phyloP scores from a whole-genome alignment of 2,888 invertebrate species.

The Caenorhabditis becei region DNA sequence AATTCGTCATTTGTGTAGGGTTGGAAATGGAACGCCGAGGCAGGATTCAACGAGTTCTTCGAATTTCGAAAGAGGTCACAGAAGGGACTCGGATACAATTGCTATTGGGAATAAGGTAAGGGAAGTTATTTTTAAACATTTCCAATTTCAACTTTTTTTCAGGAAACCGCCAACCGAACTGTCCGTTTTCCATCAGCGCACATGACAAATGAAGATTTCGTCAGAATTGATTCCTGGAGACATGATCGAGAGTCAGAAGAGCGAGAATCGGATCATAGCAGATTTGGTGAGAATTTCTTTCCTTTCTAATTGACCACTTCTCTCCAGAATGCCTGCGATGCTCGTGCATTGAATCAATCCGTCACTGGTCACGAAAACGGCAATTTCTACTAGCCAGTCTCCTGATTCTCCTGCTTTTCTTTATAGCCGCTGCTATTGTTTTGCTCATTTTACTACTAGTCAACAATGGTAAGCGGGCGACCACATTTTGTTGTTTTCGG shows the following conservation, averaged over 20 bases:
- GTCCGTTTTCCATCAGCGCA: slow-evolving; percentile 56
- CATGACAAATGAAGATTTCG: slow-evolving; percentile 52
- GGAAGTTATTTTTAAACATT: not conserved
- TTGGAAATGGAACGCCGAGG: slow-evolving; percentile 14
- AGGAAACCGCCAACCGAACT: slow-evolving; percentile 45
- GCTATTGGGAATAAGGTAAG: slow-evolving; percentile 44
- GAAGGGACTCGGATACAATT: slow-evolving; percentile 48
- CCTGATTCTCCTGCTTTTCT: slow-evolving; percentile 48
- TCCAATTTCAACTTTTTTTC: slow-evolving; percentile 1
- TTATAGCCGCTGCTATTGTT: slow-evolving; percentile 55
- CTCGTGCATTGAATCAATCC: slow-evolving; percentile 35
- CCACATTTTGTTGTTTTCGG: slow-evolving; percentile 2
- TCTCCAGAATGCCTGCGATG: slow-evolving; percentile 39
- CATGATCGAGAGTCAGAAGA: slow-evolving; percentile 44
- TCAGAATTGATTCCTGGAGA: slow-evolving; percentile 53
- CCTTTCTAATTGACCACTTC: not conserved
- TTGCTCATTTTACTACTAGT: slow-evolving; percentile 51
- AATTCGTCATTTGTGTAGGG: not conserved
- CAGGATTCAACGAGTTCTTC: slow-evolving; percentile 19
- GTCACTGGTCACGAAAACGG: slow-evolving; percentile 49
- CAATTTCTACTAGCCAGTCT: slow-evolving; percentile 41
- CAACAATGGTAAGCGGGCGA: slow-evolving; percentile 30
- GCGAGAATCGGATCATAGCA: slow-evolving; percentile 15
- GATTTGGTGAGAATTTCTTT: slow-evolving; percentile 23
- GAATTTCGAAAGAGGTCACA: slow-evolving; percentile 45